Evolutionary conservation across 2,888 invertebrate species (phyloP).

Genomic region (Hemaris fuciformis): DNA sequence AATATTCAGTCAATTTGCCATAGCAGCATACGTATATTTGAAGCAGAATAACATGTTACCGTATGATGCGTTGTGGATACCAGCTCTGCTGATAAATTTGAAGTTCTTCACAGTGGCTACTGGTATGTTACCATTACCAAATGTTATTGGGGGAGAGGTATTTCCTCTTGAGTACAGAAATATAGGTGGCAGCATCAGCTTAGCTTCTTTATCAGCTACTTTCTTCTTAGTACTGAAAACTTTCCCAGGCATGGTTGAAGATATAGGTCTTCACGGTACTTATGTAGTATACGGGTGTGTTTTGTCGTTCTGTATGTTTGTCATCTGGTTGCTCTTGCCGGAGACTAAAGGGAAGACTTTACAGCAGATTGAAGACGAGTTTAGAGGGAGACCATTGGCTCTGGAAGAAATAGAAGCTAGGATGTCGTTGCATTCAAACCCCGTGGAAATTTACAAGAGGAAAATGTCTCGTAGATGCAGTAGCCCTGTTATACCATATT

Average conservation of each 20-base stretch:
- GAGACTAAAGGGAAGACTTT: slow-evolving; percentile 84
- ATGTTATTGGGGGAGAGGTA: slow-evolving; percentile 85
- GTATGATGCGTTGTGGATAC: slow-evolving; percentile 59
- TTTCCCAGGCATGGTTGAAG: slow-evolving; percentile 73
- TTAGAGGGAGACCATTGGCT: slow-evolving; percentile 47
- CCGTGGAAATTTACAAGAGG: slow-evolving; percentile 37
- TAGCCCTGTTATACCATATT: slow-evolving; percentile 20
- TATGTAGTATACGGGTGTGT: slow-evolving; percentile 80
- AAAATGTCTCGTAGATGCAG: slow-evolving; percentile 44
- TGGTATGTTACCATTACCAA: slow-evolving; percentile 84
- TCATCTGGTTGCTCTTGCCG: slow-evolving; percentile 80
- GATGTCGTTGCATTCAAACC: slow-evolving; percentile 41
- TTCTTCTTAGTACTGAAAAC: slow-evolving; percentile 83
- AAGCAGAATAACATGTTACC: slow-evolving; percentile 34
- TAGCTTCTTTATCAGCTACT: slow-evolving; percentile 77
- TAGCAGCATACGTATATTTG: slow-evolving; percentile 66
- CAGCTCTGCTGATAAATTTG: slow-evolving; percentile 68
- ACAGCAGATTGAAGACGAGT: slow-evolving; percentile 83
- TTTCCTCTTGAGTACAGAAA: slow-evolving; percentile 82
- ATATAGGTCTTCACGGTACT: slow-evolving; percentile 75
- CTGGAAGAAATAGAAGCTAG: slow-evolving; percentile 34
- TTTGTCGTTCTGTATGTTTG: slow-evolving; percentile 70
- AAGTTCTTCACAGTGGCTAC: slow-evolving; percentile 80
- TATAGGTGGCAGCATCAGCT: slow-evolving; percentile 81
- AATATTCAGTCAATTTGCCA: slow-evolving; percentile 71